Evolutionary conservation across 2,797 vertebrate species (phyloP).

Genomic region (Sphenodon punctatus): DNA sequence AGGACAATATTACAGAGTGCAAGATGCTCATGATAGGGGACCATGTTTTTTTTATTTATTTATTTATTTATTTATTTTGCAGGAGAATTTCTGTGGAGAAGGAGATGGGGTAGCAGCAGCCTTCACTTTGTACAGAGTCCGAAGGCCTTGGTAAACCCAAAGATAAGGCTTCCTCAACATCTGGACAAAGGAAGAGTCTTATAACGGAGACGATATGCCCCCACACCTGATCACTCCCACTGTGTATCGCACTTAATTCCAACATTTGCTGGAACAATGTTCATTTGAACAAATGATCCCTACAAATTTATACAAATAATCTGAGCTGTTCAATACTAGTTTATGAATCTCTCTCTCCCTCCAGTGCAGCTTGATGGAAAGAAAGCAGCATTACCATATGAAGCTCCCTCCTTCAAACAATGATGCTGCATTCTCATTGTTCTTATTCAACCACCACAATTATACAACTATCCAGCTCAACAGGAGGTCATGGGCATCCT

Average conservation of each 20-base stretch:
- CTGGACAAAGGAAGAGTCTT: rapidly evolving
- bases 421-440: background rate
- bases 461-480: background rate
- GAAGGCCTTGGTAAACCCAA: background rate
- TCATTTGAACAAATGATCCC: too few species aligned
- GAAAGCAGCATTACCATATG: background rate
- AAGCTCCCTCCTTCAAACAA: background rate
- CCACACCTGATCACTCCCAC: background rate
- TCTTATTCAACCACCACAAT: background rate
- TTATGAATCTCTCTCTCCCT: too few species aligned
- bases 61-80: too few species aligned
- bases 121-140: background rate
- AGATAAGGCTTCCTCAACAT: background rate
- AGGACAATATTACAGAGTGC: background rate
- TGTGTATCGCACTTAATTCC: background rate
- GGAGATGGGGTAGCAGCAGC: background rate
- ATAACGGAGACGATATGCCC: background rate
- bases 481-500: background rate
- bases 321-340: too few species aligned
- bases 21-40: background rate
- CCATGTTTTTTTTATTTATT: too few species aligned
- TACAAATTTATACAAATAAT: background rate
- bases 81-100: background rate
- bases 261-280: too few species aligned
- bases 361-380: background rate